phyloP scores from a whole-genome alignment of 2,113 vertebrate genomes.

The Camelus bactrianus region DNA sequence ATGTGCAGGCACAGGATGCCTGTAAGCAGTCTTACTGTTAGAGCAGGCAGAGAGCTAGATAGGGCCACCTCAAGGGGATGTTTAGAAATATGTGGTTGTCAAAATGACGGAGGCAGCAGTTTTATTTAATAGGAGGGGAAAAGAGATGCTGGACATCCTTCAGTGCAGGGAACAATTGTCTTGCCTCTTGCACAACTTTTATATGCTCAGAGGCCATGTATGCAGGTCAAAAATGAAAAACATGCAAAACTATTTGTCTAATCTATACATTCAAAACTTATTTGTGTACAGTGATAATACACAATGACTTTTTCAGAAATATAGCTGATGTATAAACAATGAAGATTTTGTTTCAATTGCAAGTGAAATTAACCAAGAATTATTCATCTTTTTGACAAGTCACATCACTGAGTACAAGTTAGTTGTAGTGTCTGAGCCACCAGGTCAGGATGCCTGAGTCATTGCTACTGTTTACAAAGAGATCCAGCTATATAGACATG shows the following conservation, averaged over 20 bases:
- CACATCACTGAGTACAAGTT: not conserved
- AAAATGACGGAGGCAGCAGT: too few species aligned
- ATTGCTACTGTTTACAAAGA: too few species aligned
- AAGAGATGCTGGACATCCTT: not conserved
- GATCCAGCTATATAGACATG: too few species aligned
- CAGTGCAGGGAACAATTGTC: not conserved
- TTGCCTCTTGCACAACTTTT: not conserved
- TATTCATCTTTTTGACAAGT: not conserved
- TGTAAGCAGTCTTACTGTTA: not conserved
- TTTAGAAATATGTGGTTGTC: too few species aligned
- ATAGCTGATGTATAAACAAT: not conserved
- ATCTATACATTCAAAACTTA: not conserved
- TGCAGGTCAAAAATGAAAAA: not conserved
- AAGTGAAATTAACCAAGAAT: not conserved
- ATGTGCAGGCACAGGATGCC: rapidly evolving
- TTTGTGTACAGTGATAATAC: not conserved
- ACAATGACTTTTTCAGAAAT: not conserved
- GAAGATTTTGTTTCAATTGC: not conserved
- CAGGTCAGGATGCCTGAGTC: too few species aligned
- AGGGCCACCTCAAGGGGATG: not conserved
- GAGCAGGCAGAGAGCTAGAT: too few species aligned
- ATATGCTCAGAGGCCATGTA: not conserved
- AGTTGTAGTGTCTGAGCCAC: too few species aligned
- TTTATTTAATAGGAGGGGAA: not conserved
- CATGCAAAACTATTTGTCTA: not conserved